A percentile compares a stretch with the other conserved stretches of the same genome.
Evolutionary conservation across 2,888 invertebrate species (phyloP).

Genomic region (Tillus elongatus): DNA sequence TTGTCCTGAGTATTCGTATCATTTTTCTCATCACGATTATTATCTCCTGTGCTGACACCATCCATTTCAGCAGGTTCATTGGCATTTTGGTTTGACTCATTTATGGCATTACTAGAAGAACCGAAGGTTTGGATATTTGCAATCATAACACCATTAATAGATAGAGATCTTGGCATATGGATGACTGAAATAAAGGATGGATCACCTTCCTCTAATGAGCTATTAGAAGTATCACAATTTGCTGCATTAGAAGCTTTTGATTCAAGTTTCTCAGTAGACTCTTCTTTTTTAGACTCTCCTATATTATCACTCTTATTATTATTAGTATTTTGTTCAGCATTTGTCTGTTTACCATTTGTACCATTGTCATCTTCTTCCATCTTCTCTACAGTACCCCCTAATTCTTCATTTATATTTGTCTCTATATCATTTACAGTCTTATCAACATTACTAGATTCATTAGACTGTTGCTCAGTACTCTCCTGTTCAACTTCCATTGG

Average conservation of each 20-base stretch:
- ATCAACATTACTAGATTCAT: constrained; percentile 5
- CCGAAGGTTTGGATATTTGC: too few species aligned
- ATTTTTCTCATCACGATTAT: constrained; percentile 4
- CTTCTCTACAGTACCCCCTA: constrained; percentile 10
- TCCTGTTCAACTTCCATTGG: too few species aligned
- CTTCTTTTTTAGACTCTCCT: constrained; percentile 8
- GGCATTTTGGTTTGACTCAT: constrained; percentile 6
- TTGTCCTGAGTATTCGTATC: background rate
- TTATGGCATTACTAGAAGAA: too few species aligned
- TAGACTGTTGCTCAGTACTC: too few species aligned
- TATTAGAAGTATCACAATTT: too few species aligned
- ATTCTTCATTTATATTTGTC: too few species aligned
- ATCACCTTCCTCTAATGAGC: too few species aligned
- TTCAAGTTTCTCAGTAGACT: too few species aligned
- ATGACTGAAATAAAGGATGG: too few species aligned
- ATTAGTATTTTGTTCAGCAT: constrained; percentile 7
- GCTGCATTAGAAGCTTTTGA: too few species aligned
- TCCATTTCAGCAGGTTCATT: constrained; percentile 1
- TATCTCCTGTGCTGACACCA: constrained; percentile 3
- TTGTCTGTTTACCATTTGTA: constrained; percentile 8
- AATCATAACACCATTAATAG: too few species aligned
- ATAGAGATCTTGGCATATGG: too few species aligned
- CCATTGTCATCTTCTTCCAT: constrained; percentile 6
- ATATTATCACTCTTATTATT: constrained; percentile 6
- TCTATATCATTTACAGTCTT: background rate